These are phyloP conservation scores for Torymus auratus DNA, from an alignment of 2,888 invertebrate species.

Conservation along the genomic window DNA sequence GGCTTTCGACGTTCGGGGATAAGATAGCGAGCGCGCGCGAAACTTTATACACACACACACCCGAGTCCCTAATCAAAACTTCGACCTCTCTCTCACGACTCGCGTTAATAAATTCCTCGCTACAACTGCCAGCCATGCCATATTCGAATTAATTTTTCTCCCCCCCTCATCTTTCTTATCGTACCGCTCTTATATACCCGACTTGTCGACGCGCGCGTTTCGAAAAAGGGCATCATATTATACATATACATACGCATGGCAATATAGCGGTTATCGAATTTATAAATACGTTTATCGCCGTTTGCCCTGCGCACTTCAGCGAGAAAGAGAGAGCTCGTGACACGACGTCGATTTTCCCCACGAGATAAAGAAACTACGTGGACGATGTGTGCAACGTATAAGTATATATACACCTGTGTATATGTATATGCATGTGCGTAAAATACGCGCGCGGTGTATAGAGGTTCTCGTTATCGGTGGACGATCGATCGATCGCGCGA, in stretches of 20 bases:
- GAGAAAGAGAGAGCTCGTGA: no score
- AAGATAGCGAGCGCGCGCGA: slow-evolving; percentile 32
- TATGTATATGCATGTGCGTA: no score
- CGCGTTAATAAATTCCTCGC: slow-evolving; percentile 36
- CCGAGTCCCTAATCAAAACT: slow-evolving; percentile 28
- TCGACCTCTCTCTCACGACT: neutral
- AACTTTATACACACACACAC: neutral
- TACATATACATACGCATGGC: neutral
- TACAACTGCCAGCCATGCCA: slow-evolving; percentile 30
- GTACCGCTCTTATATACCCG: neutral
- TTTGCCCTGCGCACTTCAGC: no score
- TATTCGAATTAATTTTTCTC: slow-evolving; percentile 45
- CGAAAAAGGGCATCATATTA: neutral
- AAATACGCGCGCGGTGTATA: no score
- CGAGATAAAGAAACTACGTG: no score
- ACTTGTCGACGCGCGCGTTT: slow-evolving; percentile 20
- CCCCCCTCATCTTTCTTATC: no score
- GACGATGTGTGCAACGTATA: no score
- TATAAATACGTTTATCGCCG: no score
- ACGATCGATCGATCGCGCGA: no score
- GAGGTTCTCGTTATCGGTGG: no score
- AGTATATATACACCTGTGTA: no score
- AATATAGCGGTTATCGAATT: neutral
- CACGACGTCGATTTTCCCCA: no score
- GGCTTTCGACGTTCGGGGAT: slow-evolving; percentile 33